These are phyloP conservation scores for Artibeus jamaicensis DNA, from an alignment of 2,797 vertebrate species.

Conservation along the genomic window DNA sequence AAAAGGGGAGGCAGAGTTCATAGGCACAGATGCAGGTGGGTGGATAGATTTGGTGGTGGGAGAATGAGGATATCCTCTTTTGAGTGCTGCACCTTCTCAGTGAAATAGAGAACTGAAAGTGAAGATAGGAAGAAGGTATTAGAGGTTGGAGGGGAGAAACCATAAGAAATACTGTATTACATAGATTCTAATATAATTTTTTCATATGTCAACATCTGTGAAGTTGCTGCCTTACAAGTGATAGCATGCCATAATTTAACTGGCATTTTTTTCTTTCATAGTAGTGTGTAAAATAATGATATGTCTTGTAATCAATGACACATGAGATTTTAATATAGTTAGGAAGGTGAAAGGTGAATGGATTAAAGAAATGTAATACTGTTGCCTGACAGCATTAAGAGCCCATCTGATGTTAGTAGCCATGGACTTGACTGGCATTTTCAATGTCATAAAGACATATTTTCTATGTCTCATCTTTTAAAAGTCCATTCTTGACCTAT, in stretches of 20 bases:
- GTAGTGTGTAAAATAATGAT: not conserved
- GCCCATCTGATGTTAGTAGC: not conserved
- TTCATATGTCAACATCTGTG: not conserved
- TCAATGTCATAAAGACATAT: not conserved
- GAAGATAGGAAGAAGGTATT: not conserved
- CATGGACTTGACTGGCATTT: not conserved
- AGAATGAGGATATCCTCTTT: not conserved
- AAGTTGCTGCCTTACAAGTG: not conserved
- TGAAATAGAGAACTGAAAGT: not conserved
- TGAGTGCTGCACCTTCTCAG: not conserved
- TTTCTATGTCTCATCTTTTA: not conserved
- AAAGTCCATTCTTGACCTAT: not conserved
- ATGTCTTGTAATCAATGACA: not conserved
- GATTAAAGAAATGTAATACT: not conserved
- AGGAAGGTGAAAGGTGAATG: not conserved
- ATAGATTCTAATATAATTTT: not conserved
- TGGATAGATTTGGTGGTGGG: not conserved
- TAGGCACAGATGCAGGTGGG: not conserved
- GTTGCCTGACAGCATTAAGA: not conserved
- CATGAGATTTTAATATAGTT: not conserved
- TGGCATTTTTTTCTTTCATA: not conserved
- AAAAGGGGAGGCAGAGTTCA: not conserved
- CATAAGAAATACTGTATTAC: not conserved
- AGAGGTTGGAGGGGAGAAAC: not conserved
- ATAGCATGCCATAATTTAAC: not conserved